Percentiles rank a stretch among this genome's conserved stretches.
phyloP scores from a whole-genome alignment of 2,797 vertebrate genomes.

The Hippopotamyrus pictus region DNA sequence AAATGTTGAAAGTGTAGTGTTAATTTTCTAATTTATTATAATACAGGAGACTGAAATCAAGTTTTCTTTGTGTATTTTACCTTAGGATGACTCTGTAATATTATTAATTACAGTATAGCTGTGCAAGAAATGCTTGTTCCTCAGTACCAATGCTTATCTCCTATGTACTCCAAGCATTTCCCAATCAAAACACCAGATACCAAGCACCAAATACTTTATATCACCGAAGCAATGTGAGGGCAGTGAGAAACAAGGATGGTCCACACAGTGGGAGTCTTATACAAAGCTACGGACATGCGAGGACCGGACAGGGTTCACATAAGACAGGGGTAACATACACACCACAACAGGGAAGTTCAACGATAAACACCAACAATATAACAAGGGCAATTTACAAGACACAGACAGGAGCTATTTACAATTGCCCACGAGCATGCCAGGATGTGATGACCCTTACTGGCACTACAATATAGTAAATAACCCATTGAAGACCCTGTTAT shows the following conservation, averaged over 20 bases:
- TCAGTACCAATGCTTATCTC: not conserved
- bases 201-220: not conserved
- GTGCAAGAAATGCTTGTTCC: not conserved
- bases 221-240: not conserved
- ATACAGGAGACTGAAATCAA: not conserved
- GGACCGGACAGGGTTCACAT: not conserved
- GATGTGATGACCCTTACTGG: not conserved
- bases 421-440: not conserved
- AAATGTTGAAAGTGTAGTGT: not conserved
- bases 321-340: not conserved
- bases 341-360: not conserved
- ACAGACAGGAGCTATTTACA: not conserved
- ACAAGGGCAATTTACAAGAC: not conserved
- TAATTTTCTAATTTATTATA: not conserved
- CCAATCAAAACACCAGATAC: not conserved
- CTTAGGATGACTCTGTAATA: not conserved
- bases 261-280: not conserved
- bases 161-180: not conserved
- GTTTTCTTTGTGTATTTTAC: not conserved
- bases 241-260: not conserved
- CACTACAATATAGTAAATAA: not conserved
- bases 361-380: not conserved
- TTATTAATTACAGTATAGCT: not conserved
- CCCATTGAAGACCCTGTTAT: not conserved
- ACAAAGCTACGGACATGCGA: not conserved